phyloP scores from a whole-genome alignment of 2,113 vertebrate genomes.

The Mungos mungo region DNA sequence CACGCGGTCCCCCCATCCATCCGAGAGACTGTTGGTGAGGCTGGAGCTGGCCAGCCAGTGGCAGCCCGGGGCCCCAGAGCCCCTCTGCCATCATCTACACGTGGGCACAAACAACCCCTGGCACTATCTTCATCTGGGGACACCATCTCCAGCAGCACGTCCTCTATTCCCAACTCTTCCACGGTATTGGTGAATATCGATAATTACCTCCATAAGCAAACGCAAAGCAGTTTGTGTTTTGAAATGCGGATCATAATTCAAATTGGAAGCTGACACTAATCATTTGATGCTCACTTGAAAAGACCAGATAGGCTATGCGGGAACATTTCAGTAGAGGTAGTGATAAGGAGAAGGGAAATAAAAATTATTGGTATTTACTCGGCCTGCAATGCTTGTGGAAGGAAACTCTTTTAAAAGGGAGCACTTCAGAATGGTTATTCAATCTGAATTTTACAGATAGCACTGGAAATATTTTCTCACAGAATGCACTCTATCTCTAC shows the following conservation, averaged over 20 bases:
- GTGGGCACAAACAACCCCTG: neutral
- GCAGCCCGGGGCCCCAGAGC: neutral
- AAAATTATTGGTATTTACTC: constrained; percentile 81
- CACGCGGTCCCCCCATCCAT: neutral
- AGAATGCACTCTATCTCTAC: constrained; percentile 70
- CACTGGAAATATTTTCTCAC: constrained; percentile 69
- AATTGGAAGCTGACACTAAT: constrained; percentile 70
- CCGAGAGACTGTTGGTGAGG: neutral
- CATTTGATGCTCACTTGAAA: constrained; percentile 74
- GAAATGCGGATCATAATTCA: constrained; percentile 77
- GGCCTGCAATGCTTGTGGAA: constrained; percentile 69
- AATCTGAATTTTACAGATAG: constrained; percentile 81
- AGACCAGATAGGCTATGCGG: constrained; percentile 73
- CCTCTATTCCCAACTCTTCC: neutral
- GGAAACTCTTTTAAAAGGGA: constrained; percentile 75
- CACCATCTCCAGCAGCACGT: neutral
- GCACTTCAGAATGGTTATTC: constrained; percentile 76
- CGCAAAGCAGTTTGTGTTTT: constrained; percentile 61
- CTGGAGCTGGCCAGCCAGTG: neutral
- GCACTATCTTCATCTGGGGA: neutral
- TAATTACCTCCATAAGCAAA: constrained; percentile 74
- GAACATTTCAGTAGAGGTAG: constrained; percentile 74
- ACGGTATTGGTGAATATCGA: constrained; percentile 42
- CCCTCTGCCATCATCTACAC: neutral
- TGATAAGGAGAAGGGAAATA: constrained; percentile 80